Percentiles rank a stretch among this genome's conserved stretches.
These are phyloP conservation scores for Lepidochitona cinerea DNA, from an alignment of 2,888 invertebrate species.

Conservation along the genomic window DNA sequence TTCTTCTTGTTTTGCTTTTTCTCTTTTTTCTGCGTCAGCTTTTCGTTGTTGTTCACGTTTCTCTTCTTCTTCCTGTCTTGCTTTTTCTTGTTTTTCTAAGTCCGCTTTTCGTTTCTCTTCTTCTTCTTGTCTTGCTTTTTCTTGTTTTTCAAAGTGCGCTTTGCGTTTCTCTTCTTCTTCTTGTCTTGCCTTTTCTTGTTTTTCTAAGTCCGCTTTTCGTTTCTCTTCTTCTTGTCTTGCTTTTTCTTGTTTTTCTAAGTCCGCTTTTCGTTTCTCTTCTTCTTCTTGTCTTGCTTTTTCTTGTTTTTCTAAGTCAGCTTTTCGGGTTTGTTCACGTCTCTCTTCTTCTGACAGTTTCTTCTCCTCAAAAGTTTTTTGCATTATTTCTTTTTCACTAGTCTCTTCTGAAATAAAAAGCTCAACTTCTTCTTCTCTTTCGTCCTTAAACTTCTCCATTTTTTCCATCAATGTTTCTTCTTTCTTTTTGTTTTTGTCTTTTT, in stretches of 20 bases:
- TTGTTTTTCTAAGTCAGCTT: background rate
- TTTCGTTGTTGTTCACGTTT: background rate
- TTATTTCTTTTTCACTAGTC: constrained; percentile 20
- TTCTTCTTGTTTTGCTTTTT: background rate
- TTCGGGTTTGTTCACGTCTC: background rate
- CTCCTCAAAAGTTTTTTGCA: constrained; percentile 20
- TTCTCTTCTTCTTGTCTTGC: background rate
- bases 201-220: background rate
- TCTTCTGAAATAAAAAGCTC: constrained; percentile 21
- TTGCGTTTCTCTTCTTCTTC: background rate
- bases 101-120: background rate
- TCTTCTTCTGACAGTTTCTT: background rate
- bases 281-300: background rate
- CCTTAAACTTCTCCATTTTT: constrained; percentile 15
- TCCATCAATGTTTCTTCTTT: constrained; percentile 3
- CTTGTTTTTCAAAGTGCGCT: background rate
- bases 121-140: background rate
- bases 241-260: background rate
- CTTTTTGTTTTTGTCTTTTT: background rate
- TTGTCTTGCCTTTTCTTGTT: background rate
- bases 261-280: background rate
- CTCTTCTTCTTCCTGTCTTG: background rate
- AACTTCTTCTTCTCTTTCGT: constrained; percentile 11
- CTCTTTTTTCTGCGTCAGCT: background rate
- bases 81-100: background rate